Base-by-base conservation (phyloP, 2,888 invertebrate species). In the Panzeria rudis region DNA sequence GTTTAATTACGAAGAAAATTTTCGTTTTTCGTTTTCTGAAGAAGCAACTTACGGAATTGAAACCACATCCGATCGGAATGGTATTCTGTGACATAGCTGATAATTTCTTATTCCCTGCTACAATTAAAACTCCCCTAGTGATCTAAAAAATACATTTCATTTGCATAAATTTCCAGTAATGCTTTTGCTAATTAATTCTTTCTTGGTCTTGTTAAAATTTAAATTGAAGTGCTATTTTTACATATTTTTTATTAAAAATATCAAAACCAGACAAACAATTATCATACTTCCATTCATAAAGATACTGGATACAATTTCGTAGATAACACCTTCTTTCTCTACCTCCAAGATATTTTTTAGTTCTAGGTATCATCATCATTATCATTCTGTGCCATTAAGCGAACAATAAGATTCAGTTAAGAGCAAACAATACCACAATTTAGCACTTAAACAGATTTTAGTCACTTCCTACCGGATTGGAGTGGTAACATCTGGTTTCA, bases 401-500 rank as follows among this genome's bases (percentile, higher is more conserved):
- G 15, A 64, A 64, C 35, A 64, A 41, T 50, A 56, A n/a, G 35
- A 66, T 66, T 68, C 23, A 68, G 56, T 71, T 52, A 44, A 78
- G 50, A 62, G 29, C n/a, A 62, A 69, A 79, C 41, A 77, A 23
- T 38, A 23, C 5, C 15, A 69, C n/a, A 61, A 38, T 47, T 41
- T 56, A 68, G 25, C 47, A 59, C 64, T 52, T 66, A 61, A 84
- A 75, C 71, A 71, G 79, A 56, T 64, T 54, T 47, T 38, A 72
- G 64, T 64, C 77, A 84, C 71, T 86, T 79, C 56, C 35, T 17
- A 72, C 83, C 75, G 64, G 86, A 72, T 83, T 66, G 32, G 29
- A 83, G 79, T 86, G 79, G 86, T 86, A 83, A 68, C 86, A 86
- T 83, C 83, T 86, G 79, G 86, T 86, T 83, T 83, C 44, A 20